phyloP scores from a whole-genome alignment of 2,113 vertebrate species.

The Arizona elegans region DNA sequence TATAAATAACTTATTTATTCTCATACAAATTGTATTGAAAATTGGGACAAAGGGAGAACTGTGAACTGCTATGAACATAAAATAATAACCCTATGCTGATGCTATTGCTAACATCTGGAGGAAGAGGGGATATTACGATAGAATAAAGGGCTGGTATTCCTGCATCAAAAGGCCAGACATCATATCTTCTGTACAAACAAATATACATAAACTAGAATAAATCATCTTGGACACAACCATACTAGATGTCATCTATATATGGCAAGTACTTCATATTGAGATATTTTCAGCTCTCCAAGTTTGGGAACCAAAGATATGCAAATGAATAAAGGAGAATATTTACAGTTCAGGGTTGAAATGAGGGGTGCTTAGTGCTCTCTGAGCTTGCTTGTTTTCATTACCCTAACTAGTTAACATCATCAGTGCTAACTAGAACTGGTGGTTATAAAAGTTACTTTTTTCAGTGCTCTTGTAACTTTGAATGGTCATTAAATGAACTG shows the following conservation, averaged over 20 bases:
- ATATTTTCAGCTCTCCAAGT: not conserved
- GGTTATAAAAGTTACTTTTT: not conserved
- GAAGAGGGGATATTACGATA: not conserved
- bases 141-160: not conserved
- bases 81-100: slow-evolving; percentile 23
- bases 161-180: not conserved
- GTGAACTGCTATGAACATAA: slow-evolving; percentile 29
- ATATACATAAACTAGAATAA: not conserved
- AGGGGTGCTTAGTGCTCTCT: too few relatives aligned
- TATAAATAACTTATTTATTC: slow-evolving; percentile 62
- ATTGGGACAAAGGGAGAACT: not conserved
- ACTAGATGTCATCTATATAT: not conserved
- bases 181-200: not conserved
- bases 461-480: not conserved
- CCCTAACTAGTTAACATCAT: too few relatives aligned
- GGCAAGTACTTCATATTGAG: not conserved
- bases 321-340: not conserved
- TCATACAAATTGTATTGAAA: slow-evolving; percentile 40
- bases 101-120: not conserved
- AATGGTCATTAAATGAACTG: not conserved
- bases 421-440: too few relatives aligned
- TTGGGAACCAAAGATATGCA: not conserved
- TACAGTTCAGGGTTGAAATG: not conserved
- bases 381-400: too few relatives aligned
- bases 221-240: not conserved